A percentile compares a stretch with the other conserved stretches of the same genome.
Conservation (phyloP, 1,140 invertebrate species). For the Aethina tumida region DNA sequence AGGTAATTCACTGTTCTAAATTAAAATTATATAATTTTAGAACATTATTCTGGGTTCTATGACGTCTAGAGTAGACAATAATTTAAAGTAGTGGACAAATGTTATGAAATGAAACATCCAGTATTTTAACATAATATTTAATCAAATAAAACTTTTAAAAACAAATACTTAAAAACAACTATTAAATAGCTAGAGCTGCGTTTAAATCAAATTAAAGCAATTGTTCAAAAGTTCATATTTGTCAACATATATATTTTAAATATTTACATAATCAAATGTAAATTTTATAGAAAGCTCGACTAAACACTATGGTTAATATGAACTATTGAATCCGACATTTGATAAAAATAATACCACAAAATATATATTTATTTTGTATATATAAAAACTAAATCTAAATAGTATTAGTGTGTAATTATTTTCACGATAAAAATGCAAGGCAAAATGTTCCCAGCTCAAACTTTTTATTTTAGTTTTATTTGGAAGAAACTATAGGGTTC, state of each 20-base stretch:
- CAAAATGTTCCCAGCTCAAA: too few species aligned
- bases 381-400: constrained; percentile 16
- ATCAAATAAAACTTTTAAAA: constrained; percentile 27
- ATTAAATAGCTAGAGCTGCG: constrained; percentile 22
- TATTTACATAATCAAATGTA: constrained; percentile 9
- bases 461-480: too few species aligned
- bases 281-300: constrained; percentile 2
- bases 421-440: too few species aligned
- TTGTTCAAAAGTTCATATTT: not conserved
- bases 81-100: not conserved
- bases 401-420: constrained; percentile 14
- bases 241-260: constrained; percentile 5
- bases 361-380: constrained; percentile 9
- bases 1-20: too few species aligned
- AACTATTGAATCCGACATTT: constrained; percentile 3
- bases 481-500: too few species aligned
- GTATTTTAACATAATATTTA: constrained; percentile 26
- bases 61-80: not conserved
- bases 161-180: constrained; percentile 26
- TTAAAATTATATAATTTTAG: too few species aligned
- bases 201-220: constrained; percentile 15
- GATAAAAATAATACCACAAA: constrained; percentile 13
- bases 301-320: too few species aligned
- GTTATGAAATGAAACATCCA: constrained; percentile 1
- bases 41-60: too few species aligned